Evolutionary conservation across 2,113 vertebrate genomes (phyloP).

Genomic region (Macquaria ambigua): DNA sequence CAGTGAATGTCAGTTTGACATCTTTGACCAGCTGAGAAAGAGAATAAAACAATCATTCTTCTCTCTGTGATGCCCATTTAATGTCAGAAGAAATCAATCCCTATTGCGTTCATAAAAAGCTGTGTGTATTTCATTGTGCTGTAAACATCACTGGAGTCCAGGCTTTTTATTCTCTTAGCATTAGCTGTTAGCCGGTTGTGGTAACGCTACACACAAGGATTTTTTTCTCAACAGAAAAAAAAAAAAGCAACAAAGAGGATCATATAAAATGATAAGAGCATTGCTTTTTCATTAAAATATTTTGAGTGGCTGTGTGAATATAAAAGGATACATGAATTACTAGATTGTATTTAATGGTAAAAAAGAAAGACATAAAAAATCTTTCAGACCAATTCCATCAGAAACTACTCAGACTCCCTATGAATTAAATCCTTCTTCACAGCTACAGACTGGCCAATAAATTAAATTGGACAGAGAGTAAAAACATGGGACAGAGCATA

Average conservation of each 20-base stretch:
- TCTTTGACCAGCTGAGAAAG: constrained; percentile 73
- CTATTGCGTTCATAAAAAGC: constrained; percentile 63
- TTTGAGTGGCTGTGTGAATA: constrained; percentile 44
- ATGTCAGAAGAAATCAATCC: constrained; percentile 71
- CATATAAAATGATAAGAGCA: constrained; percentile 72
- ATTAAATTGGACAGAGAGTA: constrained; percentile 22
- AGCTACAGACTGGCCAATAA: constrained; percentile 2
- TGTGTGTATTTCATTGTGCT: constrained; percentile 67
- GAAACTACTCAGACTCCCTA: constrained; percentile 22
- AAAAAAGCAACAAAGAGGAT: constrained; percentile 47
- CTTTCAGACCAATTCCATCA: constrained; percentile 33
- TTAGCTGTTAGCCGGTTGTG: constrained; percentile 21
- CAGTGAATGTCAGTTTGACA: constrained; percentile 70
- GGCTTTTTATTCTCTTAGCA: constrained; percentile 46
- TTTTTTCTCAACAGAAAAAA: constrained; percentile 16
- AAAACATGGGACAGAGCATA: not conserved
- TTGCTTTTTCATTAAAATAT: constrained; percentile 68
- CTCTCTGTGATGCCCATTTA: constrained; percentile 71
- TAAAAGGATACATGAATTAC: constrained; percentile 47
- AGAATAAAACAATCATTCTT: constrained; percentile 71
- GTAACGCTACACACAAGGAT: constrained; percentile 24
- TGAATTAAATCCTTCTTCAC: constrained; percentile 43
- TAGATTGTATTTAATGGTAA: constrained; percentile 32
- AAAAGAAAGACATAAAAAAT: constrained; percentile 7
- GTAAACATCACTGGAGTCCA: constrained; percentile 50